These are phyloP conservation scores for Peromyscus attwateri DNA, from an alignment of 2,797 vertebrate species.

Conservation along the genomic window DNA sequence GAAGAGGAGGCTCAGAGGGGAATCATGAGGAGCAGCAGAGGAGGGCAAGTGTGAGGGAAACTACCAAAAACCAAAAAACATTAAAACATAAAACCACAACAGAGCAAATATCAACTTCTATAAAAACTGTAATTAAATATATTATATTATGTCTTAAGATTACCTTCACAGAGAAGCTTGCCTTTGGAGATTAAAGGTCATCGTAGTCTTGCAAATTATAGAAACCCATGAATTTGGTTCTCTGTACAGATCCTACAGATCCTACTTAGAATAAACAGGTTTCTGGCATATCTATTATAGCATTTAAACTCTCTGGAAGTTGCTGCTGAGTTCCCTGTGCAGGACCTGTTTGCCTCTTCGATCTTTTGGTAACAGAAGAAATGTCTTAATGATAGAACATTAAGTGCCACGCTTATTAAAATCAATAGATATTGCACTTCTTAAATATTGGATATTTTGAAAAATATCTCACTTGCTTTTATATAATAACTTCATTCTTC, in stretches of 20 bases:
- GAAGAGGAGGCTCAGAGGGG: not conserved
- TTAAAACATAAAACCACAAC: not conserved
- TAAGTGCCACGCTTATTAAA: slow-evolving; percentile 48
- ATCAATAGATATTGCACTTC: not conserved
- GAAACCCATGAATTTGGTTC: slow-evolving; percentile 36
- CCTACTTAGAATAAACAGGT: slow-evolving; percentile 8
- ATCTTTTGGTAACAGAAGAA: slow-evolving; percentile 62
- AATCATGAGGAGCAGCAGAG: not conserved
- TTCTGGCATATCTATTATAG: not conserved
- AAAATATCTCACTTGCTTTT: not conserved
- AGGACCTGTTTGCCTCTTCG: slow-evolving; percentile 3
- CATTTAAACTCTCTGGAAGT: slow-evolving; percentile 64
- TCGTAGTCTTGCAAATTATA: slow-evolving; percentile 49
- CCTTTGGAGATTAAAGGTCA: slow-evolving; percentile 54
- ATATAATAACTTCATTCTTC: slow-evolving; percentile 4
- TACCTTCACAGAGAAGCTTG: slow-evolving; percentile 71
- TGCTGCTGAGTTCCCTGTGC: slow-evolving; percentile 25
- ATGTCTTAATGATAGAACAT: slow-evolving; percentile 57
- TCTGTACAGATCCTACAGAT: slow-evolving; percentile 8
- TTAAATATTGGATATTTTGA: slow-evolving; percentile 56
- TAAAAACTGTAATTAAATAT: slow-evolving; percentile 53
- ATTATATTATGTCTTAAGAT: slow-evolving; percentile 8
- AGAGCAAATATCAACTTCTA: slow-evolving; percentile 66
- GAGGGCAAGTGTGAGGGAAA: too few relatives aligned
- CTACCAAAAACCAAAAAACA: not conserved